Evolutionary conservation across 1,140 invertebrate species (phyloP).

Genomic region (Meteorus sp.): DNA sequence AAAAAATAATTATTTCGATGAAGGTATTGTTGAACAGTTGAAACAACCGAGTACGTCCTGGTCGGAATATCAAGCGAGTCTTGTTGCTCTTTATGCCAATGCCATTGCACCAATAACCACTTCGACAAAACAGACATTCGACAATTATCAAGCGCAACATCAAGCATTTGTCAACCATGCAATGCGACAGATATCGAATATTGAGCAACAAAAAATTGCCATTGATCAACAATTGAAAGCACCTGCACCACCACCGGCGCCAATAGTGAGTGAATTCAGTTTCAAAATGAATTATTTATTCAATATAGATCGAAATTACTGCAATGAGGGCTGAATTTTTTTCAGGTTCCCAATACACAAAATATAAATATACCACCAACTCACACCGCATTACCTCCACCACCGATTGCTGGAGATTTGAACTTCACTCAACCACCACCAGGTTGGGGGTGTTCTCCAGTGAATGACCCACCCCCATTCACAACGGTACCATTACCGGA

Average conservation of each 20-base stretch:
- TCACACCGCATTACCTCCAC: conserved; percentile 30
- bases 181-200: conserved; percentile 81
- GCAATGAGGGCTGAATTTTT: not conserved
- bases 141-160: conserved; percentile 89
- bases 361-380: conserved; percentile 34
- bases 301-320: too few species aligned
- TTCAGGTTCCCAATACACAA: conserved; percentile 32
- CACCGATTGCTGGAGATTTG: conserved; percentile 44
- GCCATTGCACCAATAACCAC: conserved; percentile 76
- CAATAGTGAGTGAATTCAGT: conserved; percentile 39
- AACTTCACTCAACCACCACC: conserved; percentile 65
- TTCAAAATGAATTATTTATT: not conserved
- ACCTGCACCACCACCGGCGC: conserved; percentile 43
- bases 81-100: conserved; percentile 76
- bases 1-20: conserved; percentile 91
- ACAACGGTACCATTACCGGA: conserved; percentile 69
- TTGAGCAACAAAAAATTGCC: conserved; percentile 78
- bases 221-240: conserved; percentile 69
- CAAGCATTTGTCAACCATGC: conserved; percentile 92
- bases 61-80: conserved; percentile 80
- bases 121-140: conserved; percentile 75
- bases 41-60: conserved; percentile 77
- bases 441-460: conserved; percentile 50
- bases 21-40: conserved; percentile 81
- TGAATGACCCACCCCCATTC: conserved; percentile 47